Evolutionary conservation across 2,888 invertebrate genomes (phyloP), one percentile per base, ranked within the genome.

Genomic region (Masnerella sp.): DNA sequence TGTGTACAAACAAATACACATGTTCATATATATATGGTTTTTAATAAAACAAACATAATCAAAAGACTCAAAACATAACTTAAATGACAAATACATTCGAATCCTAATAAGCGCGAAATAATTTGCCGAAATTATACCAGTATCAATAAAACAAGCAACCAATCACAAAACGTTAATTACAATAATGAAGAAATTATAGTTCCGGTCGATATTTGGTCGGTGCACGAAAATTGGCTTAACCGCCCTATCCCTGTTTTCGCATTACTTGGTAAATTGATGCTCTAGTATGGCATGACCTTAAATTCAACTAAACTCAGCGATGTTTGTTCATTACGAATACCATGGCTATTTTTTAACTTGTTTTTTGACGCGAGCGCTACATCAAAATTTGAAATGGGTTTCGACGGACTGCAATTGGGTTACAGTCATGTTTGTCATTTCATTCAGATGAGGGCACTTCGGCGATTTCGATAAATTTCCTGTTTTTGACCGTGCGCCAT

Each of bases 181-280:
- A 42, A 9, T 64, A 43, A 64, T 40, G 30, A 47, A 34, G 22
- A 64, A 52, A 20, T 43, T 51, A 52, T 51, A 34, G 8, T 49
- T 5, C 17, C 18, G 42, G 14, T 43, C 40, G 28, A 59, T 59
- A 47, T 18, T 43, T 15, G 5, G n/a, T 28, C 5, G 17, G 5
- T 28, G 47, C 12, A 11, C 18, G 59, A 47, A 61, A 61, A 49
- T 45, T 49, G n/a, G 32, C 15, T 59, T 59, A 59, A 38, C 47
- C 28, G 38, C 28, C 11, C 49, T 61, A 47, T 20, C 15, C 36
- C n/a, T 45, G 47, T 59, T 59, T 59, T 47, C 59, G 30, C 34
- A 36, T 15, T 59, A 25, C 18, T 25, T 18, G 15, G 38, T 18
- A 58, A 43, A 47, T 61, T 47, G 47, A 47, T 20, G 38, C n/a